A percentile compares a stretch with the other conserved stretches of the same genome.
phyloP scores from a whole-genome alignment of 1,140 invertebrate species.

The Acyrthosiphon pisum region DNA sequence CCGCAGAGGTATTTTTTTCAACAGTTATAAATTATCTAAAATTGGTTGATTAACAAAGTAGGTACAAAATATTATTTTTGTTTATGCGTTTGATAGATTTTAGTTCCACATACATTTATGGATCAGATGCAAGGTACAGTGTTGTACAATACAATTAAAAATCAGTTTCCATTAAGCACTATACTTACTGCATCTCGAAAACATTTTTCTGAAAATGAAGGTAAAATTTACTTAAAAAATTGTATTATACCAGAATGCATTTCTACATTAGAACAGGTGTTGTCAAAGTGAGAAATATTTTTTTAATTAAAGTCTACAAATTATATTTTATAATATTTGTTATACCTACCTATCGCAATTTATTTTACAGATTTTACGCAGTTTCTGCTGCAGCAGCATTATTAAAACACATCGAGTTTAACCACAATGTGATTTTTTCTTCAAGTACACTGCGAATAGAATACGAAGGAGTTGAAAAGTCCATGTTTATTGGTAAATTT shows the following conservation, averaged over 20 bases:
- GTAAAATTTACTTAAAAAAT: slow-evolving; percentile 35
- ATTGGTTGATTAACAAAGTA: not conserved
- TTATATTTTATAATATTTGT: not conserved
- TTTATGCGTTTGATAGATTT: slow-evolving; percentile 62
- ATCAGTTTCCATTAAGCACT: slow-evolving; percentile 15
- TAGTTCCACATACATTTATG: slow-evolving; percentile 62
- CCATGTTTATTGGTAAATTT: slow-evolving; percentile 76
- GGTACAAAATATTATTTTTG: not conserved
- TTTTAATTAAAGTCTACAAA: not conserved
- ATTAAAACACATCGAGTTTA: slow-evolving; percentile 52
- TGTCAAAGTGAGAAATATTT: slow-evolving; percentile 10
- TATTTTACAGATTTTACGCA: slow-evolving; percentile 33
- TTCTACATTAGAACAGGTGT: slow-evolving; percentile 18
- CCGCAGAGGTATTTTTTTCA: slow-evolving; percentile 72
- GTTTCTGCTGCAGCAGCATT: slow-evolving; percentile 44
- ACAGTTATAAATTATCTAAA: not conserved
- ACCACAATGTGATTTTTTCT: slow-evolving; percentile 73
- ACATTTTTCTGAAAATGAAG: slow-evolving; percentile 49
- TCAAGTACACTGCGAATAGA: slow-evolving; percentile 80
- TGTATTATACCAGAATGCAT: slow-evolving; percentile 34
- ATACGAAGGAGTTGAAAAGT: slow-evolving; percentile 82
- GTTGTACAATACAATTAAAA: slow-evolving; percentile 30
- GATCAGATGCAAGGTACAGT: slow-evolving; percentile 33
- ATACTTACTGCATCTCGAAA: slow-evolving; percentile 33
- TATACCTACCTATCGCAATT: not conserved